Evolutionary conservation across 2,888 invertebrate genomes (phyloP).

Genomic region (Euphydryas editha): DNA sequence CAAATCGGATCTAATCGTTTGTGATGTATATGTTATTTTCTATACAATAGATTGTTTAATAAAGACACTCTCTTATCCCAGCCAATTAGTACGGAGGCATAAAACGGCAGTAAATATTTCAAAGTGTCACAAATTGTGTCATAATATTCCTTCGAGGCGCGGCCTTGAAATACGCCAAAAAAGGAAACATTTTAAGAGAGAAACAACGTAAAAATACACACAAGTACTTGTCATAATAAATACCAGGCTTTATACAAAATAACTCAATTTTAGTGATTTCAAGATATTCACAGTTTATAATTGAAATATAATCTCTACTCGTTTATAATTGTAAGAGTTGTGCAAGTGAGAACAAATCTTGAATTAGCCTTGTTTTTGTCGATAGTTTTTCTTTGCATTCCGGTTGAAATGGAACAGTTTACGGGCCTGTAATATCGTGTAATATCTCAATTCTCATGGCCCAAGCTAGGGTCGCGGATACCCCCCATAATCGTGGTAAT

Average conservation of each 20-base stretch:
- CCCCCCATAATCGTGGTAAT: slow-evolving; percentile 71
- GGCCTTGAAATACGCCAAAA: slow-evolving; percentile 17
- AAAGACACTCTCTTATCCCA: slow-evolving; percentile 23
- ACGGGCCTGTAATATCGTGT: slow-evolving; percentile 9
- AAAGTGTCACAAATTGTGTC: slow-evolving; percentile 69
- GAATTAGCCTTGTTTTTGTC: neutral
- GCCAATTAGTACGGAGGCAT: slow-evolving; percentile 62
- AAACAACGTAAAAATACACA: neutral
- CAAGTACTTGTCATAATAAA: neutral
- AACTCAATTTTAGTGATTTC: neutral
- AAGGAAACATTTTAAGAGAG: slow-evolving; percentile 1
- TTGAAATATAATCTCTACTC: neutral
- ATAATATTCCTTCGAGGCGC: slow-evolving; percentile 48
- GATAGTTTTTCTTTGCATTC: neutral
- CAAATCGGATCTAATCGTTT: neutral
- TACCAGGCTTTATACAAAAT: neutral
- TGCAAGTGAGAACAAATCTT: neutral
- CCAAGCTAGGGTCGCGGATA: slow-evolving; percentile 59
- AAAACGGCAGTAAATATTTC: slow-evolving; percentile 69
- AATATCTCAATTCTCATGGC: slow-evolving; percentile 30
- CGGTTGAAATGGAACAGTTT: neutral
- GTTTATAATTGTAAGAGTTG: neutral
- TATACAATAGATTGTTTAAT: slow-evolving; percentile 16
- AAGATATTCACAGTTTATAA: neutral
- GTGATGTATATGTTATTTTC: neutral